Percentiles rank a stretch among this genome's conserved stretches.
Conservation (phyloP, 2,888 invertebrate genomes). For the Dasypolia templi region DNA sequence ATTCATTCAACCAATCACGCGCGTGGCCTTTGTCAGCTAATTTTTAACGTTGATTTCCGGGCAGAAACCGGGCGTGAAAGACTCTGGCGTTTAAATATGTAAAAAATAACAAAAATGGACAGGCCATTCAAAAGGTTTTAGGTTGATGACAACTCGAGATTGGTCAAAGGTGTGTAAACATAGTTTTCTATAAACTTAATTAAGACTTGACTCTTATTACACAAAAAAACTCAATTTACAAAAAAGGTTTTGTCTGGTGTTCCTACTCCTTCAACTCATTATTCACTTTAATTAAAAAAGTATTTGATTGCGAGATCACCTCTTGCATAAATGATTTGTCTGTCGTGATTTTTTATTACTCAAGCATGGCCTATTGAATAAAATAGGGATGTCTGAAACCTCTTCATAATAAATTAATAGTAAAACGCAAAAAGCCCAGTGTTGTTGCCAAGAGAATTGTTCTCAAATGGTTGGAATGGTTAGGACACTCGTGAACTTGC, state of each 20-base stretch:
- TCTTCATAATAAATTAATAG: slow-evolving; percentile 33
- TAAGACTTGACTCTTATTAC: neutral
- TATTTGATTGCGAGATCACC: neutral
- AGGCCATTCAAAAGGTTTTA: neutral
- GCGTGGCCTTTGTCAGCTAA: neutral
- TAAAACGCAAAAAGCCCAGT: slow-evolving; percentile 41
- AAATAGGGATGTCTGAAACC: neutral
- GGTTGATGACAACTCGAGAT: neutral
- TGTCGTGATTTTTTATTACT: neutral
- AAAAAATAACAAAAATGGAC: too few species aligned
- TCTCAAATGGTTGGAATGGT: slow-evolving; percentile 21
- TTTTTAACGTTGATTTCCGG: neutral
- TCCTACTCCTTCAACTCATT: neutral
- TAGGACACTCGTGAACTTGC: slow-evolving; percentile 28
- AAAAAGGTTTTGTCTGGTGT: slow-evolving; percentile 13
- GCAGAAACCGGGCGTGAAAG: neutral
- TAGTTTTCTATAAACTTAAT: neutral
- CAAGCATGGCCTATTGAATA: neutral
- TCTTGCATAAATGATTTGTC: neutral
- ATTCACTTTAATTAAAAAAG: slow-evolving; percentile 9
- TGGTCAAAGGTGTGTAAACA: neutral
- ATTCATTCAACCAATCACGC: neutral
- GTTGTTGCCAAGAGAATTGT: slow-evolving; percentile 58
- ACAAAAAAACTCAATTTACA: neutral
- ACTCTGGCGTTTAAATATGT: neutral